These are phyloP conservation scores for Okamejei kenojei DNA, from an alignment of 2,797 vertebrate genomes.

Conservation along the genomic window DNA sequence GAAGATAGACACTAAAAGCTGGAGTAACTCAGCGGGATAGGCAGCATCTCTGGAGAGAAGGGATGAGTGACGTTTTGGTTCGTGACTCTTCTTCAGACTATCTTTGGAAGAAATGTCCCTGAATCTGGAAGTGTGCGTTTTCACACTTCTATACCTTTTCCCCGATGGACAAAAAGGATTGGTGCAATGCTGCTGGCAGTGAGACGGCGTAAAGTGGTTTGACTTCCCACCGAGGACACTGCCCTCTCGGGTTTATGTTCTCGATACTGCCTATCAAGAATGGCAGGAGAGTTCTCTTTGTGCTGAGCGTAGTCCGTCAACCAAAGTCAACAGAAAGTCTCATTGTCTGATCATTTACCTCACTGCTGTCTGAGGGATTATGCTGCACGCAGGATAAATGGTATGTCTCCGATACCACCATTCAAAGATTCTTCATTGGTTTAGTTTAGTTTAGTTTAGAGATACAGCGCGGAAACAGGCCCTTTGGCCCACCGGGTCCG, in stretches of 20 bases:
- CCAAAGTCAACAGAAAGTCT: neutral
- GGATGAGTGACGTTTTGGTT: too few relatives aligned
- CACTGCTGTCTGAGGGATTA: neutral
- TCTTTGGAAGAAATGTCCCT: too few relatives aligned
- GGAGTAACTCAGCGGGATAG: too few relatives aligned
- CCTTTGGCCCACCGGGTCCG: too few relatives aligned
- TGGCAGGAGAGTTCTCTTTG: neutral
- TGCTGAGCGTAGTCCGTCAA: neutral
- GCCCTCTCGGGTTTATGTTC: neutral
- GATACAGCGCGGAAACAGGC: too few relatives aligned
- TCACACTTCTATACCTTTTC: too few relatives aligned
- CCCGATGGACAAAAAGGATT: neutral
- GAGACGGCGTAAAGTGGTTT: neutral
- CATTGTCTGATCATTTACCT: neutral
- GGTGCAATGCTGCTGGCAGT: neutral
- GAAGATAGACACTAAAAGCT: too few relatives aligned
- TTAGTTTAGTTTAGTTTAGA: too few relatives aligned
- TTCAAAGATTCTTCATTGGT: neutral
- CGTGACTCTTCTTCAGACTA: too few relatives aligned
- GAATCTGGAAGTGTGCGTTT: too few relatives aligned
- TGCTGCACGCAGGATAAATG: neutral
- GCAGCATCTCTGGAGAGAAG: too few relatives aligned
- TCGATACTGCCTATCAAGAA: neutral
- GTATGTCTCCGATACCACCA: neutral
- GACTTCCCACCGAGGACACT: neutral